These are phyloP conservation scores for Turdus rufiventris DNA, from an alignment of 2,113 vertebrate genomes.

Conservation along the genomic window DNA sequence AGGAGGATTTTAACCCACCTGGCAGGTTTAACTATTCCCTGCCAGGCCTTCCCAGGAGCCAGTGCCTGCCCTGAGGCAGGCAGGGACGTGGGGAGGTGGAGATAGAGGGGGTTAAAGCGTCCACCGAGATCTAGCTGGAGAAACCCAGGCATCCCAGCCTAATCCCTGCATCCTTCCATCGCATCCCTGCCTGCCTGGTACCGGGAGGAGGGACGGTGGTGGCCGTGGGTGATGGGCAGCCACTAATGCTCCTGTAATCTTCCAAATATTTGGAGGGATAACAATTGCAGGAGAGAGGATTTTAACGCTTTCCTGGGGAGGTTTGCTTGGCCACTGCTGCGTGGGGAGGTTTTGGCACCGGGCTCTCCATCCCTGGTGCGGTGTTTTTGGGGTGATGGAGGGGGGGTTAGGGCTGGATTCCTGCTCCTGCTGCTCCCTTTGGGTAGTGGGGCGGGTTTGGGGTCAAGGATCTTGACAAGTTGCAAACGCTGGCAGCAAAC, in stretches of 20 bases:
- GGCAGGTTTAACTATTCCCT: neutral
- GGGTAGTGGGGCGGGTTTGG: neutral
- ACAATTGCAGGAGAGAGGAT: conserved; percentile 20
- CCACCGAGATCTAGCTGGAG: neutral
- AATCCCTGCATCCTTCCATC: neutral
- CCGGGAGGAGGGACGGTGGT: neutral
- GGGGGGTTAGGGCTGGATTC: neutral
- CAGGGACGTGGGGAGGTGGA: neutral
- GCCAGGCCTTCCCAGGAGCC: neutral
- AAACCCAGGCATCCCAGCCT: neutral
- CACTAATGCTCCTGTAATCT: conserved; percentile 52
- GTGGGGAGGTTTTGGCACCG: neutral
- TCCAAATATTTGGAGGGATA: conserved; percentile 50
- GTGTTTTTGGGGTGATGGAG: neutral
- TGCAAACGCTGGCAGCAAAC: conserved; percentile 1
- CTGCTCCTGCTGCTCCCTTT: fast-evolving
- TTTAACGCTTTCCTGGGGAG: neutral
- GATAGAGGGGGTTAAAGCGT: neutral
- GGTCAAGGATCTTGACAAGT: neutral
- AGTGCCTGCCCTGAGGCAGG: fast-evolving
- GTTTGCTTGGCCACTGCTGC: neutral
- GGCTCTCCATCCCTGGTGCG: fast-evolving
- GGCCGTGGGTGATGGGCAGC: neutral
- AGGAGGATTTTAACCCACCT: neutral
- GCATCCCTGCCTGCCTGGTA: neutral